Evolutionary conservation across 2,797 vertebrate genomes (phyloP).

Genomic region (Oreonectes daqikongensis): DNA sequence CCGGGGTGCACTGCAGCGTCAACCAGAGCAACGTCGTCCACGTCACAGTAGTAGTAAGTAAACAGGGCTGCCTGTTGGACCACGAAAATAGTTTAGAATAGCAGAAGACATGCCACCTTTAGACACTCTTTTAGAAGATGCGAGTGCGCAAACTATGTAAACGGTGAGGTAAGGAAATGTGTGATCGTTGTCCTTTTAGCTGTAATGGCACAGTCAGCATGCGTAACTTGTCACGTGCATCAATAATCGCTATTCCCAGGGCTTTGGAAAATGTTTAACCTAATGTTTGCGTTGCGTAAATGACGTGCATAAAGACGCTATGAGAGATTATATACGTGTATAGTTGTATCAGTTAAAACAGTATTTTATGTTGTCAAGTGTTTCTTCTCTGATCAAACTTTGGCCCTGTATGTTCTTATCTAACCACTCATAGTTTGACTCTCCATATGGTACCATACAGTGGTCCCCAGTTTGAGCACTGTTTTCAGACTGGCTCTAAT

Average conservation of each 20-base stretch:
- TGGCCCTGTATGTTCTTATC: conserved; percentile 1
- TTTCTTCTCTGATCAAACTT: conserved; percentile 3
- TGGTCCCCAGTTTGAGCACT: background rate
- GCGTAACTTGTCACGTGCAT: background rate
- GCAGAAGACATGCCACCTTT: too few relatives aligned
- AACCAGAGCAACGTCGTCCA: conserved; percentile 15
- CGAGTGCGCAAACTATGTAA: conserved; percentile 6
- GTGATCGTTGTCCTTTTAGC: background rate
- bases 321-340: background rate
- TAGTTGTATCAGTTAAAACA: background rate
- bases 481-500: background rate
- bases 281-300: too few relatives aligned
- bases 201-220: background rate
- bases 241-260: background rate
- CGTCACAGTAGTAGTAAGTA: conserved; percentile 20
- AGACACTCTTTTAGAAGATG: background rate
- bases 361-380: background rate
- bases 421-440: background rate
- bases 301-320: too few relatives aligned
- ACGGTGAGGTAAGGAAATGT: conserved; percentile 37
- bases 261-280: background rate
- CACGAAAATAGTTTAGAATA: background rate
- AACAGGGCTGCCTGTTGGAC: background rate
- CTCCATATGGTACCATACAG: background rate
- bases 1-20: conserved; percentile 24